Evolutionary conservation across 2,113 vertebrate species (phyloP), one percentile per base, ranked within the genome.

Genomic region (Cyprichromis sp.): DNA sequence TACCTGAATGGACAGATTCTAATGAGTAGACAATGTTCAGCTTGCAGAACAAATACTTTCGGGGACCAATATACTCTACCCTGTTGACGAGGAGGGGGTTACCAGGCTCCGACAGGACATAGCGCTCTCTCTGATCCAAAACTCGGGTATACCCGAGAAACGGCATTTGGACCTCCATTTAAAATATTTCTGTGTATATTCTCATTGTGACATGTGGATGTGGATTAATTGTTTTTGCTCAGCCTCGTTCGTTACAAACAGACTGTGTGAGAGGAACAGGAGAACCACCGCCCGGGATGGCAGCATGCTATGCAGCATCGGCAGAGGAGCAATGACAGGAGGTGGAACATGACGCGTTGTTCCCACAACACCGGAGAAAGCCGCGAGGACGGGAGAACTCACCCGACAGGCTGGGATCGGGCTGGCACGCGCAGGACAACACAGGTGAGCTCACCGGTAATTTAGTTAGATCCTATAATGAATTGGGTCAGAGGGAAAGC

Each of bases 71-170:
- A 55, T 55, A 55, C 6, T 2, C 54, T 26, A 2, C 0, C 54
- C 54, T 14, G 2, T 14, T 26, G 54, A 14, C 12, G 0, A 57
- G 54, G 54, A 57, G 2, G 24, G 24, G 54, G 7, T 57, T 57
- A 0, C 1, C 1, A 14, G 24, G 11, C 21, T 55, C 54, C 13
- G 54, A 55, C 21, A 0, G 53, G 53, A 55, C 53, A 0, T 55
- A 26, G 2, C 2, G 11, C 53, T 8, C 54, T 57, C 54, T 5
- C 12, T 57, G 54, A 57, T 14, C 54, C 54, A 57, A 57, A 57
- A 14, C 54, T 8, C 54, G 26, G 4, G 54, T 57, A 26, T 57
- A 57, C 54, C 54, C 0, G 12, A 2, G 12, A 57, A 57, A 57
- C 0, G 0, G 54, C 3, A 57, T 57, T 57, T 57, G 54, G 55